Evolutionary conservation across 2,888 invertebrate genomes (phyloP).

Genomic region (Caenorhabditis japonica): DNA sequence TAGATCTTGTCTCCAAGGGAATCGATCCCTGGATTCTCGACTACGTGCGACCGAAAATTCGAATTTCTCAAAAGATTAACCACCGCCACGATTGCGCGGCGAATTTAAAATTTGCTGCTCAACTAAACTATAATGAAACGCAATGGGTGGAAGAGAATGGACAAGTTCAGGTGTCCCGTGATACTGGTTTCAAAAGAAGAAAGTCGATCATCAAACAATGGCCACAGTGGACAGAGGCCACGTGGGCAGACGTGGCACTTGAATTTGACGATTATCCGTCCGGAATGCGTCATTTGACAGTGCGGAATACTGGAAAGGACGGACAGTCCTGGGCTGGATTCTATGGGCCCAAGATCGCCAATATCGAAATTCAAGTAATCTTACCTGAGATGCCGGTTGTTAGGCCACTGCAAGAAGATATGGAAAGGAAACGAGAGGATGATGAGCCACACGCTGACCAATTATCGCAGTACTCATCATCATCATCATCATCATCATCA

Average conservation of each 20-base stretch:
- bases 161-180: background rate
- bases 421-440: background rate
- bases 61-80: constrained; percentile 29
- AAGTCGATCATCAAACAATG: constrained; percentile 17
- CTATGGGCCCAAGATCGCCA: constrained; percentile 45
- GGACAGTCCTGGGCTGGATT: constrained; percentile 31
- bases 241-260: constrained; percentile 11
- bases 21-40: constrained; percentile 36
- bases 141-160: constrained; percentile 20
- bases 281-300: constrained; percentile 15
- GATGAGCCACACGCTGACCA: background rate
- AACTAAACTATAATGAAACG: constrained; percentile 26
- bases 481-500: no score
- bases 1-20: constrained; percentile 18
- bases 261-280: constrained; percentile 4
- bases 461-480: no score
- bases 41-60: constrained; percentile 36
- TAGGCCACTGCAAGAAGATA: no score
- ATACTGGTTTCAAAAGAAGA: background rate
- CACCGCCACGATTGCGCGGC: constrained; percentile 39
- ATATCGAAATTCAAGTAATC: constrained; percentile 26
- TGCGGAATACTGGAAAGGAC: constrained; percentile 23
- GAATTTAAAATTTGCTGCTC: constrained; percentile 14
- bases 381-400: constrained; percentile 11
- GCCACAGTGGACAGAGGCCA: constrained; percentile 27